These are phyloP conservation scores for Orientallactaga bullata DNA, from an alignment of 2,113 vertebrate species.

Conservation along the genomic window DNA sequence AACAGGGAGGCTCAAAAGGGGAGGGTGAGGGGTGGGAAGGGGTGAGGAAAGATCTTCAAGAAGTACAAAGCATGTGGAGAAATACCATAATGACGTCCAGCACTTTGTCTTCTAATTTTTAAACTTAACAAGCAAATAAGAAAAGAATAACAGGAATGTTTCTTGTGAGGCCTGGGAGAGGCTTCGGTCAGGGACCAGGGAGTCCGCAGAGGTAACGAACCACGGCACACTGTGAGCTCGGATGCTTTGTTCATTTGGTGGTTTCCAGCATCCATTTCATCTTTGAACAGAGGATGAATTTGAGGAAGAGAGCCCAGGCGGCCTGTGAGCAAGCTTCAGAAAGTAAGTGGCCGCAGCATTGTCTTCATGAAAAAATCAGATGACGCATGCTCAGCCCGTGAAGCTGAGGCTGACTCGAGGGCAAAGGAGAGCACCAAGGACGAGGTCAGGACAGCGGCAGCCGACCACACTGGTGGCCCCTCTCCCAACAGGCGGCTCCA, in stretches of 20 bases:
- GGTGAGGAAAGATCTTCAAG: too few species aligned
- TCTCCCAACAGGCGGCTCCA: neutral
- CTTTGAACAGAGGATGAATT: neutral
- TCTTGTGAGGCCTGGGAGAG: accelerated
- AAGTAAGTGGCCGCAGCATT: neutral
- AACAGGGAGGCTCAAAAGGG: neutral
- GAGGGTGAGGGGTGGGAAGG: neutral
- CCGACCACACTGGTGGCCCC: neutral
- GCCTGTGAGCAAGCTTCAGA: neutral
- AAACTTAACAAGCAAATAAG: too few species aligned
- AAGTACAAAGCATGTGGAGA: neutral
- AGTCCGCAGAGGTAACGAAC: neutral
- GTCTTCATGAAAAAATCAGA: neutral
- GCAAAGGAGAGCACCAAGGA: neutral
- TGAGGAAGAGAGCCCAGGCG: neutral
- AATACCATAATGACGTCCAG: neutral
- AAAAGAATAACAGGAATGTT: neutral
- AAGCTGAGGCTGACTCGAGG: neutral
- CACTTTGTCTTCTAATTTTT: too few species aligned
- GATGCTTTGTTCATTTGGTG: neutral
- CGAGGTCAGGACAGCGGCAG: neutral
- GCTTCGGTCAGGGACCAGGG: neutral
- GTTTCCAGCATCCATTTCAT: neutral
- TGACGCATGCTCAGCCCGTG: neutral
- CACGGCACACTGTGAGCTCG: neutral